Conservation (phyloP, 2,797 vertebrate genomes). For the Rallus crepitans region DNA sequence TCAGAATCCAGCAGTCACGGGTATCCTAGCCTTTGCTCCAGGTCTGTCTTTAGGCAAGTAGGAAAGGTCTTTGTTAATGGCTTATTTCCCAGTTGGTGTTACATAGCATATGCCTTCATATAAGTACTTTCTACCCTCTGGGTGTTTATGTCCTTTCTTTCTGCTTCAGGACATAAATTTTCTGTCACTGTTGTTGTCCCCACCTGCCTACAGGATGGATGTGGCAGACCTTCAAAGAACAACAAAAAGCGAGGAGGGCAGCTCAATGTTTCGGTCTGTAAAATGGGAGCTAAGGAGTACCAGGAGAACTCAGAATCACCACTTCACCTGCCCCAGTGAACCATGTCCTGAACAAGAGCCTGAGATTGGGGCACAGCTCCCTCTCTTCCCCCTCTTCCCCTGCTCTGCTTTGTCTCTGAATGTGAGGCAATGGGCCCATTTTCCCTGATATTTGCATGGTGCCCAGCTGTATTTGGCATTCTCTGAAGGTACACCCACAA, state of each 20-base stretch:
- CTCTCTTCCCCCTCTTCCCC: neutral
- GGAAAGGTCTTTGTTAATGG: neutral
- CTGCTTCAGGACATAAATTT: neutral
- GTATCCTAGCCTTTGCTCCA: neutral
- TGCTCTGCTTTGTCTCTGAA: neutral
- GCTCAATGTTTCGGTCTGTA: fast-evolving
- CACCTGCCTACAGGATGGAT: neutral
- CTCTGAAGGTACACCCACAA: fast-evolving
- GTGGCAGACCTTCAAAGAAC: neutral
- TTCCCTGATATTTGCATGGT: neutral
- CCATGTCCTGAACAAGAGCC: neutral
- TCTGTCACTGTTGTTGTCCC: neutral
- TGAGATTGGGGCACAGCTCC: neutral
- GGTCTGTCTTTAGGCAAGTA: neutral
- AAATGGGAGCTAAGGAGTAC: neutral
- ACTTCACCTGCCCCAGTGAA: neutral
- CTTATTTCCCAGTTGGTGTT: neutral
- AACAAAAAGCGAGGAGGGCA: neutral
- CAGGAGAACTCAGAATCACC: neutral
- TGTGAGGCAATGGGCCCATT: neutral
- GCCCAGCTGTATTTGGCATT: neutral
- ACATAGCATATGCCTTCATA: neutral
- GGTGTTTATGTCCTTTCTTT: neutral
- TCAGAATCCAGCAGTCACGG: neutral
- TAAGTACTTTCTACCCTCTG: neutral